Base-by-base conservation (phyloP, 2,797 vertebrate genomes). In the Eremophila alpestris region DNA sequence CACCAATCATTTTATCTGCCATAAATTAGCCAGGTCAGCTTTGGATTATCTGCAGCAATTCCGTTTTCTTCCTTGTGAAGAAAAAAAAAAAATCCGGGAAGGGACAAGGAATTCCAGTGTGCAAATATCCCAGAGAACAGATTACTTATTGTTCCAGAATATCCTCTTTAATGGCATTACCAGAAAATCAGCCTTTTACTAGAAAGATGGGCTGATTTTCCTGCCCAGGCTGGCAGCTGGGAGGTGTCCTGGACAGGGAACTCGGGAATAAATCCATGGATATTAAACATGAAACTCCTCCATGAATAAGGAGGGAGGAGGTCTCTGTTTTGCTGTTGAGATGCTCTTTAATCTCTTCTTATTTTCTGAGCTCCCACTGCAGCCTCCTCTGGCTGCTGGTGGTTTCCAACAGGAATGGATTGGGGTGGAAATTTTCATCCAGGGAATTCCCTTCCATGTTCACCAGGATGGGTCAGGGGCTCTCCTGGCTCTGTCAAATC, bases 161-260 rank as follows among this genome's bases (percentile, higher is more conserved):
- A 68, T 45, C 46, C 1, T 83, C 76, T 93, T 58, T 96, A 96
- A 96, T 95, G 78, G 93, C 91, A 94, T 94, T 95, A 91, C 84
- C 94, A 96, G 96, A 95, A 79, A 92, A 93, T 92, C 83, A 49
- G 59, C 52, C 16, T 1, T 92, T 77, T 74, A 20, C 21, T 56
- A 94, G 89, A 96, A 96, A 40, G 96, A 91, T 94, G 94, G 87
- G 95, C 95, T 96, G 95, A 79, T 87, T 73, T 48, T 79, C 40
- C 64, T 92, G 89, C 89, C 91, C 81, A 49, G 71, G 78, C 87
- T 96, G 96, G 94, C 87, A 95, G 95, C 5, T 75, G 89, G 40
- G 96, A 96, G 92, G 78, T 93, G 93, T 93, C 83, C 87, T 30
- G 89, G 91, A 87, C 71, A 60, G 89, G 78, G 68, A 83, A 63